phyloP scores from a whole-genome alignment of 2,113 vertebrate species.

The Ctenodactylus gundi region DNA sequence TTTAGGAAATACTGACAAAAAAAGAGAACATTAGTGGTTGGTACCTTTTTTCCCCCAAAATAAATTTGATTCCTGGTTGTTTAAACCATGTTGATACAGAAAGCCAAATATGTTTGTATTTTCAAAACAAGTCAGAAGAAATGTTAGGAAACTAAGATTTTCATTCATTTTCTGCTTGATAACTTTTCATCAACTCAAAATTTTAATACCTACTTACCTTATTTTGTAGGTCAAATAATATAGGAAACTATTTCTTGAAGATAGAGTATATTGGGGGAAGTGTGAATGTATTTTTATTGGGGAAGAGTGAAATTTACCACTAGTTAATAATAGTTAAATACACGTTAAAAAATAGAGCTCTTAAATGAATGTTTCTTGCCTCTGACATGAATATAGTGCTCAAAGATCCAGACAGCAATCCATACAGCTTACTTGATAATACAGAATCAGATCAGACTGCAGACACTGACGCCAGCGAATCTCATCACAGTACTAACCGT shows the following conservation, averaged over 20 bases:
- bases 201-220: conserved; percentile 26
- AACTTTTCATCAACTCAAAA: conserved; percentile 48
- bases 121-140: conserved; percentile 31
- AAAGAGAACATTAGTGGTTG: neutral
- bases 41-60: too few species aligned
- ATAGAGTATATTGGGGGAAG: conserved; percentile 45
- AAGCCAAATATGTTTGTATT: neutral
- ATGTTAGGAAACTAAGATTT: neutral
- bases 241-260: conserved; percentile 52
- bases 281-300: conserved; percentile 41
- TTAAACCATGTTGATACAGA: neutral
- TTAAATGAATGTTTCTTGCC: conserved; percentile 67
- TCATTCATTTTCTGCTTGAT: conserved; percentile 17
- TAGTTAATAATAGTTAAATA: conserved; percentile 55
- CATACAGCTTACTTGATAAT: conserved; percentile 93
- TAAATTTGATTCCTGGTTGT: neutral
- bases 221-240: conserved; percentile 57
- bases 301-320: conserved; percentile 16
- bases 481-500: conserved; percentile 92
- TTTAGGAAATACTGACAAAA: neutral
- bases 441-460: conserved; percentile 98
- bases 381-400: conserved; percentile 85
- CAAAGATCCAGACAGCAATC: conserved; percentile 93
- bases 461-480: conserved; percentile 96
- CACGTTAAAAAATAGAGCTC: conserved; percentile 57